phyloP scores from a whole-genome alignment of 2,113 vertebrate genomes.

The Calidris pygmaea region DNA sequence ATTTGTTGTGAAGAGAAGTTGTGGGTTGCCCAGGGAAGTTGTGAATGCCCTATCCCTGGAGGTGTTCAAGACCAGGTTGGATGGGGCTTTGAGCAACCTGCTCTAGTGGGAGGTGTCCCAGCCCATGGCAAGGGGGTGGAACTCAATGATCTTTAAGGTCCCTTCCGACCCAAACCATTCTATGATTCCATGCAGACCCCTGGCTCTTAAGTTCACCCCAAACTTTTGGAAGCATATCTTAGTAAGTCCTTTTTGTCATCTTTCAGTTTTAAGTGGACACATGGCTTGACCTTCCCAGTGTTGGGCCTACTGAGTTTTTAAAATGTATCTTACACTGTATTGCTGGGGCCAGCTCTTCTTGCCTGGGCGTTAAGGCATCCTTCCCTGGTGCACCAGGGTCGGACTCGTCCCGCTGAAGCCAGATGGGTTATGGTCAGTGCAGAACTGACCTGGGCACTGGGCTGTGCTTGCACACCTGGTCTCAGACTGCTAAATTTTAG shows the following conservation, averaged over 20 bases:
- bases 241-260: neutral
- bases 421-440: neutral
- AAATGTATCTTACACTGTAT: neutral
- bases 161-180: too few species aligned
- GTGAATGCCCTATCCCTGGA: too few species aligned
- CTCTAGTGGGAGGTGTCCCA: too few species aligned
- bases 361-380: too few species aligned
- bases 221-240: neutral
- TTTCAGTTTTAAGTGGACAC: rapidly evolving
- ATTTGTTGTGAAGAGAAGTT: too few species aligned
- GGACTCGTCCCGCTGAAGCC: neutral
- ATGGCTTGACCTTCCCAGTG: neutral
- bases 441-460: neutral
- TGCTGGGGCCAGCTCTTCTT: neutral
- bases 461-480: neutral
- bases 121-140: too few species aligned
- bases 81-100: too few species aligned
- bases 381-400: neutral
- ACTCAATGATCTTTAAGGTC: too few species aligned
- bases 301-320: rapidly evolving
- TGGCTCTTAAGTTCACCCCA: neutral
- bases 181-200: neutral
- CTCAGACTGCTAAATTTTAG: neutral
- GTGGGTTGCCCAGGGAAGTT: too few species aligned
- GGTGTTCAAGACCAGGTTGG: too few species aligned